Evolutionary conservation across 1,140 invertebrate genomes (phyloP).

Genomic region (Himalopsyche phryganea): DNA sequence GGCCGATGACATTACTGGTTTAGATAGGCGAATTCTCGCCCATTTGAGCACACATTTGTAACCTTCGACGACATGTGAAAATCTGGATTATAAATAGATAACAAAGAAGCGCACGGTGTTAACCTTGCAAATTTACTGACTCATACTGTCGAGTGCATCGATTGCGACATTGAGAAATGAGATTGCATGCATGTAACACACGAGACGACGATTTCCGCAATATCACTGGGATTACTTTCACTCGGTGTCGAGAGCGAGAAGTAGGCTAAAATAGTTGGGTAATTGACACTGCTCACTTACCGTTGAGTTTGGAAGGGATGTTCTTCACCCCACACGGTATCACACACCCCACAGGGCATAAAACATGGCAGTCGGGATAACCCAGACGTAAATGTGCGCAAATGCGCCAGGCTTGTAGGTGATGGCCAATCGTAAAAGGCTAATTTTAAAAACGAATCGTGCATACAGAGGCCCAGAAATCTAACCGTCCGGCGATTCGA

Average conservation of each 20-base stretch:
- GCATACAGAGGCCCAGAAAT: conserved; percentile 17
- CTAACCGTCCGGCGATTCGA: not conserved
- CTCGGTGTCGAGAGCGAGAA: conserved; percentile 15
- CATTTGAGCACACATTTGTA: conserved; percentile 9
- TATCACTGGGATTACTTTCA: conserved; percentile 23
- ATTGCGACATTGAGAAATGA: conserved; percentile 24
- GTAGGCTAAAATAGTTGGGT: conserved; percentile 6
- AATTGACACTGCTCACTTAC: conserved; percentile 16
- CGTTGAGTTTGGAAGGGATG: conserved; percentile 18
- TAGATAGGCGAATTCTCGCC: conserved; percentile 8
- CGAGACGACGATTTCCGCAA: conserved; percentile 19
- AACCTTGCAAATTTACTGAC: conserved; percentile 23
- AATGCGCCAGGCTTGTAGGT: conserved; percentile 11
- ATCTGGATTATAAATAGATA: conserved; percentile 15
- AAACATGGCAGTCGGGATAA: conserved; percentile 28
- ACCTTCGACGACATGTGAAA: conserved; percentile 22
- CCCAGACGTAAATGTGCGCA: conserved; percentile 24
- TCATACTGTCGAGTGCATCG: conserved; percentile 17
- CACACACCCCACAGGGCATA: conserved; percentile 23
- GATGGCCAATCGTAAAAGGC: conserved; percentile 27
- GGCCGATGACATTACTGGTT: conserved; percentile 21
- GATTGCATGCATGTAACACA: conserved; percentile 26
- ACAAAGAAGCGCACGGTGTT: conserved; percentile 13
- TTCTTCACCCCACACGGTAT: conserved; percentile 20
- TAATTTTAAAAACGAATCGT: conserved; percentile 26